These are phyloP conservation scores for Dryoscopus gambensis DNA, from an alignment of 2,113 vertebrate species.

Conservation along the genomic window DNA sequence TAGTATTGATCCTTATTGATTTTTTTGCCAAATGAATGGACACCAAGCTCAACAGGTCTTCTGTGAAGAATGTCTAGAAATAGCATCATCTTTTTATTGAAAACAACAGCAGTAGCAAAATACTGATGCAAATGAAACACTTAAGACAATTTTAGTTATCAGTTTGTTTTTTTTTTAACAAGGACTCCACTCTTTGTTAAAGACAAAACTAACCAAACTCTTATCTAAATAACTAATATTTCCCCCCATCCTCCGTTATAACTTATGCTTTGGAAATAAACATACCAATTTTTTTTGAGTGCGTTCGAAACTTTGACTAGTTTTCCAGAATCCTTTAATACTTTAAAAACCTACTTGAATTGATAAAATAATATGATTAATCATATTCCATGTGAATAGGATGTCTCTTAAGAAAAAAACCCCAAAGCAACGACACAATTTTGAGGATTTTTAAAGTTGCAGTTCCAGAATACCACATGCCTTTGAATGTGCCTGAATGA, in stretches of 20 bases:
- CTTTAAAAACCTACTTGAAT: not conserved
- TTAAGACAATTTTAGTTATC: not conserved
- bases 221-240: not conserved
- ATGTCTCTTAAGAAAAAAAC: not conserved
- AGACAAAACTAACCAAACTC: not conserved
- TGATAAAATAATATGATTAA: not conserved
- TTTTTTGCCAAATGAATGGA: not conserved
- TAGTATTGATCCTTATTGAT: not conserved
- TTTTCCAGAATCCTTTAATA: not conserved
- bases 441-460: not conserved
- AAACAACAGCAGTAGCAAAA: not conserved
- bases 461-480: not conserved
- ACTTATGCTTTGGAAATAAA: not conserved
- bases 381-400: not conserved
- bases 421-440: not conserved
- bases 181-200: not conserved
- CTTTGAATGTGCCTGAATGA: not conserved
- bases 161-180: not conserved
- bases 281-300: not conserved
- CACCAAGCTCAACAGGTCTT: not conserved
- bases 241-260: accelerated
- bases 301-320: not conserved
- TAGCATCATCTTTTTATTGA: not conserved
- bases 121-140: not conserved
- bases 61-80: not conserved